These are phyloP conservation scores for Fundulus diaphanus DNA, from an alignment of 2,797 vertebrate species.

Conservation along the genomic window DNA sequence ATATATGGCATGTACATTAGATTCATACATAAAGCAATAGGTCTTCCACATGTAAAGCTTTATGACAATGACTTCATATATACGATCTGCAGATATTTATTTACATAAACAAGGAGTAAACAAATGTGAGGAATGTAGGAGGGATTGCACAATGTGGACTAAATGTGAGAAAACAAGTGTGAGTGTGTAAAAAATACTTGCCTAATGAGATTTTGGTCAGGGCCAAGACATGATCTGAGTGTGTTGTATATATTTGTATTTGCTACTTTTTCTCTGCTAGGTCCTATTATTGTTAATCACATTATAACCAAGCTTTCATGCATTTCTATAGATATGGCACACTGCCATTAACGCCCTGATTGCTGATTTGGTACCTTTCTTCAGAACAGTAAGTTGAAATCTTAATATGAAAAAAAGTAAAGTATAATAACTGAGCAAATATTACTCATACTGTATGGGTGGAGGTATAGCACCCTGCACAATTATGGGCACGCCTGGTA, in stretches of 20 bases:
- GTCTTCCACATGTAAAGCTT: conserved; percentile 79
- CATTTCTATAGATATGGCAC: conserved; percentile 54
- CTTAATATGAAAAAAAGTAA: conserved; percentile 15
- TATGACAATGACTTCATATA: conserved; percentile 72
- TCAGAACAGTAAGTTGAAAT: conserved; percentile 8
- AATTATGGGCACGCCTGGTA: background rate
- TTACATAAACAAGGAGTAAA: conserved; percentile 72
- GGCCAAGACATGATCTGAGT: conserved; percentile 36
- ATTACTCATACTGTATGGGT: conserved; percentile 2
- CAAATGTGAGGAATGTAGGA: conserved; percentile 64
- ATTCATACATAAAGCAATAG: conserved; percentile 74
- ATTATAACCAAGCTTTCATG: conserved; percentile 53
- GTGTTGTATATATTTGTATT: conserved; percentile 28
- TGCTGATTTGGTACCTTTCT: conserved; percentile 30
- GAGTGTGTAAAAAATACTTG: conserved; percentile 17
- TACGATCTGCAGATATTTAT: conserved; percentile 75
- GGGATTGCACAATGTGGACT: conserved; percentile 48
- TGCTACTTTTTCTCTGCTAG: conserved; percentile 38
- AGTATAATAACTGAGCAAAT: background rate
- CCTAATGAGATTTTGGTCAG: conserved; percentile 38
- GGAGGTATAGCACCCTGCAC: background rate
- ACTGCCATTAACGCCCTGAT: conserved; percentile 35
- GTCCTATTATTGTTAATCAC: conserved; percentile 41
- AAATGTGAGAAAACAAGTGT: conserved; percentile 3
- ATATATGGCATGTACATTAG: conserved; percentile 49